These are phyloP conservation scores for Capromys pilorides DNA, from an alignment of 2,797 vertebrate species.

Conservation along the genomic window DNA sequence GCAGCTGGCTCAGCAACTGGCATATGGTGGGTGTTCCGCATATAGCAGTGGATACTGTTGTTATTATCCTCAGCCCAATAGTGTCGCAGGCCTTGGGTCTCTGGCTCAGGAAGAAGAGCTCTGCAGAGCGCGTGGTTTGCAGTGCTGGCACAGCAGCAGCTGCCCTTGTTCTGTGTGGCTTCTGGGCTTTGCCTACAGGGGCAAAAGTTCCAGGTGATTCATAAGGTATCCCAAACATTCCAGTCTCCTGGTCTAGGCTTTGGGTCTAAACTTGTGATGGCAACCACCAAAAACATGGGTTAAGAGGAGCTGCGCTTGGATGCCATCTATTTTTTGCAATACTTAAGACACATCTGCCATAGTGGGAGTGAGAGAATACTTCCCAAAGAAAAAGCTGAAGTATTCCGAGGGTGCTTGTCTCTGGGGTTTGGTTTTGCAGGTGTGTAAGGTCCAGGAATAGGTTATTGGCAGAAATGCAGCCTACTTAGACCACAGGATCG, in stretches of 20 bases:
- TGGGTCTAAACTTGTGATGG: not conserved
- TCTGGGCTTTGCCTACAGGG: not conserved
- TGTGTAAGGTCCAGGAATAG: not conserved
- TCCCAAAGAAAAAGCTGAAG: not conserved
- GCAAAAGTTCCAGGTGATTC: not conserved
- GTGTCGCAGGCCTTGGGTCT: rapidly evolving
- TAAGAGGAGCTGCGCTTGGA: not conserved
- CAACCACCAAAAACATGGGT: not conserved
- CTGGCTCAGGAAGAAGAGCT: not conserved
- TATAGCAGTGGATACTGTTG: not conserved
- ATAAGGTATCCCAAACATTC: not conserved
- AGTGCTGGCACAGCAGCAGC: not conserved
- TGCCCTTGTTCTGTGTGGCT: not conserved
- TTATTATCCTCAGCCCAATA: not conserved
- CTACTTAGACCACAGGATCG: not conserved
- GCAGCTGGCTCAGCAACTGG: not conserved
- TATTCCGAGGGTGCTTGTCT: not conserved
- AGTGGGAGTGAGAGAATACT: not conserved
- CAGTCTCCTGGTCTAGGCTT: not conserved
- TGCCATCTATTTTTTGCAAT: not conserved
- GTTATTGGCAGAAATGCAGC: not conserved
- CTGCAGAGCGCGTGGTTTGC: rapidly evolving
- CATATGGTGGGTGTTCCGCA: not conserved
- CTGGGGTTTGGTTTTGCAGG: not conserved
- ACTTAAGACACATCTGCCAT: not conserved